Percentiles rank a stretch among this genome's conserved stretches.
Conservation (phyloP, 1,140 invertebrate genomes). For the Ladona fulva region DNA sequence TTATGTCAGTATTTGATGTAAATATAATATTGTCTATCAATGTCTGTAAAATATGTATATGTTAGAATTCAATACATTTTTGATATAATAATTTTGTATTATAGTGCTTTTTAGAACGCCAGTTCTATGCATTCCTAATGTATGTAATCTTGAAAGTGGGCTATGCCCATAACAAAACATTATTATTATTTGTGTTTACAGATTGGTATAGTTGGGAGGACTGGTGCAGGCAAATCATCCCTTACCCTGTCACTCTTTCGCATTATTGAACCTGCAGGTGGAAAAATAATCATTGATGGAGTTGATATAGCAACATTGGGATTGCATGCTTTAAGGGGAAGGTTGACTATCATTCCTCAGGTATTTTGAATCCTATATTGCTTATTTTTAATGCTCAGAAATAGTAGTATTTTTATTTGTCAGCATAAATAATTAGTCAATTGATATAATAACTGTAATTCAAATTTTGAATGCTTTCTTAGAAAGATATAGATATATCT, state of each 20-base stretch:
- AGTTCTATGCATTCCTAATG: no score
- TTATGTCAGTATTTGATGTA: no score
- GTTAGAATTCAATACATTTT: no score
- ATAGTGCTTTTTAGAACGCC: no score
- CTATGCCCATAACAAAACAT: no score
- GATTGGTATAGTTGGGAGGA: slow-evolving; percentile 57
- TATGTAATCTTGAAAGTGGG: no score
- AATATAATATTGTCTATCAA: no score
- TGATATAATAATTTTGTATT: no score
- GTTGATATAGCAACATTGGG: slow-evolving; percentile 56
- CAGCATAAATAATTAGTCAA: slow-evolving; percentile 53
- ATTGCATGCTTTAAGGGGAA: slow-evolving; percentile 72
- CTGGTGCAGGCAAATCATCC: slow-evolving; percentile 52
- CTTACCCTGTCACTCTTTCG: slow-evolving; percentile 46
- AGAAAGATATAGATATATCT: no score
- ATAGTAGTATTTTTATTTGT: slow-evolving; percentile 71
- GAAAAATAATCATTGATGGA: slow-evolving; percentile 40
- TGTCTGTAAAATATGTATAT: no score
- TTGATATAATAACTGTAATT: slow-evolving; percentile 24
- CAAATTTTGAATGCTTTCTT: no score
- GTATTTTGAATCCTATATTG: slow-evolving; percentile 79
- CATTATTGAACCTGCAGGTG: slow-evolving; percentile 35
- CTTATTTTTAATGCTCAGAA: slow-evolving; percentile 62
- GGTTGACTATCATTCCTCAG: slow-evolving; percentile 87
- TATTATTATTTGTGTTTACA: slow-evolving; percentile 25